phyloP scores from a whole-genome alignment of 2,797 vertebrate species.

The Liasis olivaceus region DNA sequence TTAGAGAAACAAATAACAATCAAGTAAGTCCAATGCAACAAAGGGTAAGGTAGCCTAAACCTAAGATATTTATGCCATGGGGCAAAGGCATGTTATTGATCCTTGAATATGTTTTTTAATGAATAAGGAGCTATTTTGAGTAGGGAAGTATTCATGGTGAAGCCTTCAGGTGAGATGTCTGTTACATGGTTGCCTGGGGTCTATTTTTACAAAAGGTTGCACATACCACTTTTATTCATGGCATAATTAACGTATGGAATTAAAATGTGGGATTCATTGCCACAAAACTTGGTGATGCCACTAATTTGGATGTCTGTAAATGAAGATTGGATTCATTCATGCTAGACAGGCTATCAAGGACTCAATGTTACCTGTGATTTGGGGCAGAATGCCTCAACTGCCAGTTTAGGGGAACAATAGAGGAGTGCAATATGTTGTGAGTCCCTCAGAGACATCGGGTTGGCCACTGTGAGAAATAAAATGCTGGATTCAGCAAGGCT shows the following conservation, averaged over 20 bases:
- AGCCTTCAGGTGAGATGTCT: background rate
- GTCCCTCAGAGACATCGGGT: background rate
- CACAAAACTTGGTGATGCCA: background rate
- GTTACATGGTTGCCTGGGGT: background rate
- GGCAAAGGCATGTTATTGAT: background rate
- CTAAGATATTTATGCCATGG: background rate
- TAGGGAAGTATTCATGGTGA: background rate
- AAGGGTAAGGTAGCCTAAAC: background rate
- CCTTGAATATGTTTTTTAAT: background rate
- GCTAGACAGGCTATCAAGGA: background rate
- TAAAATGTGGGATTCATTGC: background rate
- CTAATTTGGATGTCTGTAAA: background rate
- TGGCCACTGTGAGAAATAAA: background rate
- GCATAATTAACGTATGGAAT: background rate
- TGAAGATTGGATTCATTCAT: background rate
- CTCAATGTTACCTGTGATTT: background rate
- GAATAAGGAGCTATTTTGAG: background rate
- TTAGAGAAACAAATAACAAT: background rate
- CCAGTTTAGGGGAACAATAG: background rate
- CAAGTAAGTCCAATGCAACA: background rate
- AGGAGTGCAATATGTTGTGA: background rate
- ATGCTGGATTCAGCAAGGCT: background rate
- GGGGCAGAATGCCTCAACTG: background rate
- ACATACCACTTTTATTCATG: background rate
- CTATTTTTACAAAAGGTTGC: background rate